Evolutionary conservation across 2,888 invertebrate genomes (phyloP).

Genomic region (Gari tellinella): DNA sequence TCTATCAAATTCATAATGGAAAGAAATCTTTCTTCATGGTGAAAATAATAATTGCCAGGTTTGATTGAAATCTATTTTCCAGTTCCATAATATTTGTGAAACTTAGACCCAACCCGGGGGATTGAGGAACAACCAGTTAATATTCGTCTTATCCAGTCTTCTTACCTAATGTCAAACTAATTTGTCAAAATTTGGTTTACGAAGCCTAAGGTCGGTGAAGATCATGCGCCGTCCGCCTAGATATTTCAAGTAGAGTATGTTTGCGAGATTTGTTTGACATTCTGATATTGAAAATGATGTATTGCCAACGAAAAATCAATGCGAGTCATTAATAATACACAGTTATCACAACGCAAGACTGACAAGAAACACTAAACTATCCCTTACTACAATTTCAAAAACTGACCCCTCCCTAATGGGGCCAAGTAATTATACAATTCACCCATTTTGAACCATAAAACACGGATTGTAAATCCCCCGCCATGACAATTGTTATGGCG

Average conservation of each 20-base stretch:
- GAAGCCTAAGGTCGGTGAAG: conserved; percentile 48
- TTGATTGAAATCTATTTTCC: conserved; percentile 55
- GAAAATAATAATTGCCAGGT: conserved; percentile 37
- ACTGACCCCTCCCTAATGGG: conserved; percentile 61
- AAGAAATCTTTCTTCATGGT: conserved; percentile 16
- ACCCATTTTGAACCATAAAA: conserved; percentile 49
- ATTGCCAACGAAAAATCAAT: conserved; percentile 62
- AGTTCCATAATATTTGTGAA: conserved; percentile 35
- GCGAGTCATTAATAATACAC: conserved; percentile 58
- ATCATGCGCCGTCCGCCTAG: conserved; percentile 48
- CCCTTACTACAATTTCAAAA: conserved; percentile 53
- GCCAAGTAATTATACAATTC: conserved; percentile 62
- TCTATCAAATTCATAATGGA: conserved; percentile 31
- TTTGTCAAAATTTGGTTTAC: conserved; percentile 65
- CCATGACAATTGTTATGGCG: conserved; percentile 50
- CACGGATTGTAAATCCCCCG: conserved; percentile 40
- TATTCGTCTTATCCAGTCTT: conserved; percentile 40
- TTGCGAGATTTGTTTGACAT: conserved; percentile 62
- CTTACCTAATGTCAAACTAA: conserved; percentile 63
- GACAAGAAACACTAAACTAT: conserved; percentile 52
- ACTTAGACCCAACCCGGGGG: conserved; percentile 27
- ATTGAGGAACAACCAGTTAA: conserved; percentile 50
- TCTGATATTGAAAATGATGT: conserved; percentile 64
- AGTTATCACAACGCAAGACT: conserved; percentile 57
- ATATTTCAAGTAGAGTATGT: conserved; percentile 58